phyloP scores from a whole-genome alignment of 2,797 vertebrate species.

The Euphonia xanthogaster region DNA sequence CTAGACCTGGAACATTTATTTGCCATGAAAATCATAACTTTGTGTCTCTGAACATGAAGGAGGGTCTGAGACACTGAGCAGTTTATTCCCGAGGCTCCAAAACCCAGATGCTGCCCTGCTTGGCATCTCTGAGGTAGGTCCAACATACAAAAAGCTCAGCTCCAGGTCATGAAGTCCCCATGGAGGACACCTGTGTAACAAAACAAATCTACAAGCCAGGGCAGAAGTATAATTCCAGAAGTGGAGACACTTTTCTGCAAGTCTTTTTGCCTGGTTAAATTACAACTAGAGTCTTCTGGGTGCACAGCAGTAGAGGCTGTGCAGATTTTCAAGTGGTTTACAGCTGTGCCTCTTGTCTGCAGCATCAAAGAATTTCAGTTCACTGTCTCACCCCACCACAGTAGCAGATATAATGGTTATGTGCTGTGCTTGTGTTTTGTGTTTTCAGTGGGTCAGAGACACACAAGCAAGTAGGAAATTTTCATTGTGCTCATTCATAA shows the following conservation, averaged over 20 bases:
- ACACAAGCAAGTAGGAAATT: not conserved
- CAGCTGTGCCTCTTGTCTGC: not conserved
- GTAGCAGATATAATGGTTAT: not conserved
- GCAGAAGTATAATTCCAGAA: not conserved
- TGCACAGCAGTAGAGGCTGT: not conserved
- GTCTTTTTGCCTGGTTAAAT: not conserved
- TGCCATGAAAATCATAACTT: not conserved
- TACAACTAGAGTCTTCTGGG: not conserved
- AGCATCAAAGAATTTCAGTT: not conserved
- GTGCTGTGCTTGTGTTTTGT: not conserved
- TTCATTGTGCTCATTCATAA: not conserved
- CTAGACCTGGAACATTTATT: not conserved
- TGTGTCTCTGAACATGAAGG: not conserved
- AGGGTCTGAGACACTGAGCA: not conserved
- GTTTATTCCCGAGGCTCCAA: not conserved
- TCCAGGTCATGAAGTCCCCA: not conserved
- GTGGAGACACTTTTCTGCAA: not conserved
- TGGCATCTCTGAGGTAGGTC: not conserved
- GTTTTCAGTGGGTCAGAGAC: not conserved
- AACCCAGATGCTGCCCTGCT: not conserved
- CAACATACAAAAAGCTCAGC: not conserved
- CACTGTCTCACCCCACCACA: fast-evolving
- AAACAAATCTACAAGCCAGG: not conserved
- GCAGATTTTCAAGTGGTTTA: not conserved
- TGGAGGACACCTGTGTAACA: not conserved